These are phyloP conservation scores for Anguilla anguilla DNA, from an alignment of 2,797 vertebrate species.

Conservation along the genomic window DNA sequence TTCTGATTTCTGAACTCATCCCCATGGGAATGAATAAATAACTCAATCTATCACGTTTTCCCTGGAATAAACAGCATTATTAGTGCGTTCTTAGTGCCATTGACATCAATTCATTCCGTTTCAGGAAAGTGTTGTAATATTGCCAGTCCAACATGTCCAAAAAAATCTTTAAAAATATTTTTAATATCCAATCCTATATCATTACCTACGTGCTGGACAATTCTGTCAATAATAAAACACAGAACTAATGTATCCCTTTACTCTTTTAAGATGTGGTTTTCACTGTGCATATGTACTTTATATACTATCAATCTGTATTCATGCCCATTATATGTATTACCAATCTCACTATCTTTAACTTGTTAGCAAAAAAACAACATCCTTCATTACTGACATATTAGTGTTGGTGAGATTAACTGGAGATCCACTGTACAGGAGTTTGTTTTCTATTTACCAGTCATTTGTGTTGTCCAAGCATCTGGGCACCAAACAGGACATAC, in stretches of 20 bases:
- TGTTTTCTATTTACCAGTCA: not conserved
- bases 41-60: not conserved
- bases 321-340: not conserved
- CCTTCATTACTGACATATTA: not conserved
- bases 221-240: not conserved
- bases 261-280: not conserved
- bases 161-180: not conserved
- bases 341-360: not conserved
- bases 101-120: not conserved
- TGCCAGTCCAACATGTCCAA: not conserved
- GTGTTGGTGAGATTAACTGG: not conserved
- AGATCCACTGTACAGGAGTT: not conserved
- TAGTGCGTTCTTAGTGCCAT: not conserved
- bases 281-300: not conserved
- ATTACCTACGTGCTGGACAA: not conserved
- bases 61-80: not conserved
- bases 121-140: not conserved
- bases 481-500: no score
- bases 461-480: not conserved
- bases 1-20: no score
- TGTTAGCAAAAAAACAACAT: not conserved
- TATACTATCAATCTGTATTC: not conserved
- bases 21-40: not conserved
- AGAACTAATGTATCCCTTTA: not conserved
- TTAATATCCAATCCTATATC: not conserved